phyloP scores from a whole-genome alignment of 2,113 vertebrate species.

The Copsychus sechellarum region DNA sequence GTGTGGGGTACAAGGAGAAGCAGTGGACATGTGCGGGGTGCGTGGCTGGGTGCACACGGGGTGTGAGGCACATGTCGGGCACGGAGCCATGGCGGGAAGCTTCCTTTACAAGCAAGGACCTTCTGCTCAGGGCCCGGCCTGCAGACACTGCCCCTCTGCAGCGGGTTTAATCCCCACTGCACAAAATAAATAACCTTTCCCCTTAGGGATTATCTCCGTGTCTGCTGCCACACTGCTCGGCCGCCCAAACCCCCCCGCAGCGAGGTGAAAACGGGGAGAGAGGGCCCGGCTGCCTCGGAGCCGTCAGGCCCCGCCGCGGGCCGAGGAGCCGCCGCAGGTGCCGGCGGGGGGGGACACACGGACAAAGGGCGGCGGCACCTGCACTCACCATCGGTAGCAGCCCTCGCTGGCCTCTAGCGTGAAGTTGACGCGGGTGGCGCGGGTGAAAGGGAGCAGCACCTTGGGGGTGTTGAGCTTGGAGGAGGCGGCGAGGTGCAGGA shows the following conservation, averaged over 20 bases:
- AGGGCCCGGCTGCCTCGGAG: not conserved
- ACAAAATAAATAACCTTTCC: not conserved
- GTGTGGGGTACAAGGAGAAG: not conserved
- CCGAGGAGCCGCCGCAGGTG: conserved; percentile 3
- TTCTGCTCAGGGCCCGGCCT: not conserved
- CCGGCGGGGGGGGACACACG: not conserved
- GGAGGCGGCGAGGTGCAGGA: not conserved
- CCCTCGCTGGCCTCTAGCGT: conserved; percentile 91
- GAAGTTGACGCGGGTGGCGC: conserved; percentile 87
- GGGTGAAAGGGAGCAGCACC: conserved; percentile 88
- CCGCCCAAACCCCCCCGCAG: not conserved
- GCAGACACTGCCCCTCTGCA: not conserved
- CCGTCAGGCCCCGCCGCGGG: not conserved
- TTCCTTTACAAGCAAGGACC: not conserved
- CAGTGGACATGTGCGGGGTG: not conserved
- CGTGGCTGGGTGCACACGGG: not conserved
- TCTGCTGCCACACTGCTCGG: not conserved
- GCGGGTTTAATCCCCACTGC: not conserved
- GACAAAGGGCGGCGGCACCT: not conserved
- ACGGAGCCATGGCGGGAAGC: not conserved
- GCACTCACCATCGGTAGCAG: conserved; percentile 94
- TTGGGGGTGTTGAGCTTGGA: conserved; percentile 91
- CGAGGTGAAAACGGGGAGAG: not conserved
- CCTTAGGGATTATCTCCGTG: not conserved
- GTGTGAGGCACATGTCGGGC: not conserved